Conservation (phyloP, 1,140 invertebrate genomes). For the Psilanteris sp. region DNA sequence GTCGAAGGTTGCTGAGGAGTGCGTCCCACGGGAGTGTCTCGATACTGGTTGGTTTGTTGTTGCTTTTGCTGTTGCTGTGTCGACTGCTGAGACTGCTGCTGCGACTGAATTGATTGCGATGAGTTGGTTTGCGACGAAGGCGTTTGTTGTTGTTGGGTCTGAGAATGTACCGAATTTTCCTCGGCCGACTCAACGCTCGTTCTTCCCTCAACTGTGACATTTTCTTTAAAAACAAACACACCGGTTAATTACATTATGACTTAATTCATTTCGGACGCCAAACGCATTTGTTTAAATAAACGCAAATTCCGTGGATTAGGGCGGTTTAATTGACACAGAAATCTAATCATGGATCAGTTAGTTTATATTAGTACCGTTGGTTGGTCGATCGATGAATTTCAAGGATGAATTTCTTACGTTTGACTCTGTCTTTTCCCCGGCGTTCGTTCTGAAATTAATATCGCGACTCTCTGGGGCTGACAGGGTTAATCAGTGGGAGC, state of each 20-base stretch:
- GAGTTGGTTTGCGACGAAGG: slow-evolving; percentile 63
- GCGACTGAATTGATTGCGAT: slow-evolving; percentile 78
- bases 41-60: slow-evolving; percentile 72
- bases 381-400: slow-evolving; percentile 49
- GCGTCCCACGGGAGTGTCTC: slow-evolving; percentile 73
- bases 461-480: slow-evolving; percentile 79
- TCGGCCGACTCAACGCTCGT: slow-evolving; percentile 76
- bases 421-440: slow-evolving; percentile 58
- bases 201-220: slow-evolving; percentile 73
- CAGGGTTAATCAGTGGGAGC: slow-evolving; percentile 78
- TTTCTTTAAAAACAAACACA: slow-evolving; percentile 70
- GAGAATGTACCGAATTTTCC: slow-evolving; percentile 80
- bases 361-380: slow-evolving; percentile 23
- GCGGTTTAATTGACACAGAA: neutral
- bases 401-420: slow-evolving; percentile 58
- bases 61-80: slow-evolving; percentile 70
- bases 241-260: neutral
- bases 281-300: no score
- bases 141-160: slow-evolving; percentile 66
- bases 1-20: slow-evolving; percentile 79
- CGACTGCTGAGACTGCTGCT: slow-evolving; percentile 69
- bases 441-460: slow-evolving; percentile 80
- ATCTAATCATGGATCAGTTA: slow-evolving; percentile 10
- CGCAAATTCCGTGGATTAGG: neutral
- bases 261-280: no score